Percentiles rank a stretch among this genome's conserved stretches.
These are phyloP conservation scores for Ovis canadensis DNA, from an alignment of 2,113 vertebrate species.

Conservation along the genomic window DNA sequence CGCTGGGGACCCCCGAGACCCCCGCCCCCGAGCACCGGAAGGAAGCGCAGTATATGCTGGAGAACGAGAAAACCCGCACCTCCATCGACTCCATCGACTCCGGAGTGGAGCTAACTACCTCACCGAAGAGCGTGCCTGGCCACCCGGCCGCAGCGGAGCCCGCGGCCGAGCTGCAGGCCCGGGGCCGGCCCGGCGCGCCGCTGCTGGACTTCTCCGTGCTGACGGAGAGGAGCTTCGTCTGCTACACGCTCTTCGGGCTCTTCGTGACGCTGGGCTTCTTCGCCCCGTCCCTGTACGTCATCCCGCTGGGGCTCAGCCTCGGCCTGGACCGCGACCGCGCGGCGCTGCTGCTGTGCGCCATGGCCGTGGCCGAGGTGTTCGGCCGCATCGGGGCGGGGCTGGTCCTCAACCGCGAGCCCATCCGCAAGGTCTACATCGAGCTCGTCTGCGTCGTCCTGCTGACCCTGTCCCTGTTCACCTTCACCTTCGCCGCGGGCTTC, in stretches of 20 bases:
- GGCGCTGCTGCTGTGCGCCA: constrained; percentile 87
- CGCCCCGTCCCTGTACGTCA: constrained; percentile 92
- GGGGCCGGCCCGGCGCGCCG: constrained; percentile 48
- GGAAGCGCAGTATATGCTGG: constrained; percentile 85
- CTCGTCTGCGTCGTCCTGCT: constrained; percentile 86
- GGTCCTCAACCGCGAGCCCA: constrained; percentile 82
- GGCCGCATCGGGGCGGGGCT: constrained; percentile 89
- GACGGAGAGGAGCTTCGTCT: constrained; percentile 89
- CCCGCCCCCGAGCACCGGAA: constrained; percentile 68
- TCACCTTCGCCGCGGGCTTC: constrained; percentile 88
- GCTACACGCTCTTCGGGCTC: constrained; percentile 93
- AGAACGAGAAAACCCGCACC: constrained; percentile 90
- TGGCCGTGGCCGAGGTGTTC: constrained; percentile 92
- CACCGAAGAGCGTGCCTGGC: constrained; percentile 81
- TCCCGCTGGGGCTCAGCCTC: constrained; percentile 89
- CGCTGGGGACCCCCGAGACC: constrained; percentile 60
- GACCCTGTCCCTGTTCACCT: constrained; percentile 86
- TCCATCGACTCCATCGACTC: constrained; percentile 94
- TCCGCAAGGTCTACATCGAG: constrained; percentile 92
- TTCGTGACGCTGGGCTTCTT: constrained; percentile 97
- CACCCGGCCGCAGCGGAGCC: constrained; percentile 46
- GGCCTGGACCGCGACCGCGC: constrained; percentile 87
- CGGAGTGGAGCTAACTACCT: constrained; percentile 91
- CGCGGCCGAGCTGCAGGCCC: constrained; percentile 53
- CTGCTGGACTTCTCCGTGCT: constrained; percentile 93